phyloP scores from a whole-genome alignment of 2,113 vertebrate species.

The Physeter macrocephalus region DNA sequence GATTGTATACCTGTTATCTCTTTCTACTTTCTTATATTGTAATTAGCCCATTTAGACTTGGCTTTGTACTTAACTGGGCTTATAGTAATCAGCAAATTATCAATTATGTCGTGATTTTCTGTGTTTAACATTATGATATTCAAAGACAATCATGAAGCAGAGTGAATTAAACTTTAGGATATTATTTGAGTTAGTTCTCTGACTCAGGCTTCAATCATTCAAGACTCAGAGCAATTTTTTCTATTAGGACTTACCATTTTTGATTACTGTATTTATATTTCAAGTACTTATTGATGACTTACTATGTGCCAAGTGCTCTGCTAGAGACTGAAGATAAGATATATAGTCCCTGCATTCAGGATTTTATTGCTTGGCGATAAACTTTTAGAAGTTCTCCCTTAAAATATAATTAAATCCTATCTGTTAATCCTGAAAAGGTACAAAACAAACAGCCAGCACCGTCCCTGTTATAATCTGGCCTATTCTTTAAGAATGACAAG shows the following conservation, averaged over 20 bases:
- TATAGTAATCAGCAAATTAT: slow-evolving; percentile 27
- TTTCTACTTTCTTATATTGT: slow-evolving; percentile 34
- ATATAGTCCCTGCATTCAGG: not conserved
- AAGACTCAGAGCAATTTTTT: not conserved
- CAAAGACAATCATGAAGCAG: not conserved
- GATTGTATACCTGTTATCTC: not conserved
- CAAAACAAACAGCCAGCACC: not conserved
- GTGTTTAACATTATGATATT: slow-evolving; percentile 12
- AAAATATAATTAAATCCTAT: not conserved
- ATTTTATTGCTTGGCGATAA: not conserved
- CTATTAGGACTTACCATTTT: not conserved
- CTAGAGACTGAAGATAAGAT: not conserved
- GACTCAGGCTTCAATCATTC: not conserved
- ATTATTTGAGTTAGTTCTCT: not conserved
- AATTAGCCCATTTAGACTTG: slow-evolving; percentile 30
- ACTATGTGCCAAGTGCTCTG: not conserved
- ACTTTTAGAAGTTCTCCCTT: not conserved
- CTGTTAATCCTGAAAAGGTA: not conserved
- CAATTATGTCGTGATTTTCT: not conserved
- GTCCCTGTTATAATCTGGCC: not conserved
- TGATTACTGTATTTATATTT: not conserved
- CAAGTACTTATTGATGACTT: not conserved
- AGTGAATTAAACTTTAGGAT: not conserved
- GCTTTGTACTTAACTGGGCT: not conserved
- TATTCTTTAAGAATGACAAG: not conserved